Base-by-base conservation (phyloP, 2,888 invertebrate species). In the Acanthosoma haemorrhoidale region DNA sequence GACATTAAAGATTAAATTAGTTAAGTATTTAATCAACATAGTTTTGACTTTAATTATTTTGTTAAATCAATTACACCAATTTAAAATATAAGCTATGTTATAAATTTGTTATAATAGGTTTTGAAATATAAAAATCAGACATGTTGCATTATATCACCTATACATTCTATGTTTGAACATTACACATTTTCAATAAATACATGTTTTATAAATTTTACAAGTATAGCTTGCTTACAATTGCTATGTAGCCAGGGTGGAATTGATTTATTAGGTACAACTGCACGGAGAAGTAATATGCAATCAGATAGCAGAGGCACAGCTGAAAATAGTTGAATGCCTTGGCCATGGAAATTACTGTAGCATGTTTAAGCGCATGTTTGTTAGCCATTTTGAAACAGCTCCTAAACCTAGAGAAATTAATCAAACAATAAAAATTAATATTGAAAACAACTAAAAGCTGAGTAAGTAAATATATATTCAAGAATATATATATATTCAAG, bases 281-380 rank as follows among this genome's bases (percentile, higher is more conserved):
- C 11, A 79, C 77, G 1, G 83, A 83, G 75, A 81, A 83, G 81
- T 82, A 83, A 75, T 83, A 83, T 2, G 82, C 80, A 13, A 82
- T 75, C 18, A 80, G 79, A 74, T 82, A 82, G 13, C 80, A 78
- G n/a, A 77, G 75, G 75, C 79, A 81, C 8, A 81, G 78, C 64
- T 81, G 75, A 77, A 79, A 78, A 68, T 77, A 77, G 5, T 79
- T 78, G 13, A 76, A 72, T 1, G 78, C 80, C n/a, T 80, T 71
- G 21, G 72, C 72, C 16, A 70, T 29, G 13, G 74, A 69, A 18
- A 75, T 51, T 0, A 74, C 75, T 32, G 76, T 73, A 2, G 77
- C 77, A 38, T 76, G 68, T 16, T 60, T 69, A 13, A 75, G 67
- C 13, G 77, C 78, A 29, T 70, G 74, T 58, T 72, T 72, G 11